Evolutionary conservation across 2,113 vertebrate species (phyloP).

Genomic region (Aplodontia rufa): DNA sequence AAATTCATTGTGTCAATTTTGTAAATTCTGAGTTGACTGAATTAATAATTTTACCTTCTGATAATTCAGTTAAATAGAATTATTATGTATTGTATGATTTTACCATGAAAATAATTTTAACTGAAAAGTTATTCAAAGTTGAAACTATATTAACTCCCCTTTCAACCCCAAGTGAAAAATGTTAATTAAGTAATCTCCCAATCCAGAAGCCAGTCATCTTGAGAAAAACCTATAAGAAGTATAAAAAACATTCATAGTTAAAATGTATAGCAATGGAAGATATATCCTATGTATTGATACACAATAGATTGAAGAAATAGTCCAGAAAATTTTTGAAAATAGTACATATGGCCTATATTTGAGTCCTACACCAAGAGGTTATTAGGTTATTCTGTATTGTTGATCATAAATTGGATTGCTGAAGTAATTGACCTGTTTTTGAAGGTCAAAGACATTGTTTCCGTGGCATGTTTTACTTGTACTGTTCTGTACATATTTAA

Average conservation of each 20-base stretch:
- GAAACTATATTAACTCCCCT: not conserved
- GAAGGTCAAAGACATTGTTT: constrained; percentile 67
- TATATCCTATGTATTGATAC: not conserved
- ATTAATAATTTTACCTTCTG: not conserved
- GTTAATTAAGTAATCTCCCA: not conserved
- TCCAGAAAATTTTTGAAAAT: not conserved
- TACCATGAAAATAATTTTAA: not conserved
- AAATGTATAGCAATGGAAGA: not conserved
- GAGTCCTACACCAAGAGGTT: not conserved
- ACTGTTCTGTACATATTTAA: constrained; percentile 45
- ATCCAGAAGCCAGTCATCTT: not conserved
- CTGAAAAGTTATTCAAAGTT: constrained; percentile 4
- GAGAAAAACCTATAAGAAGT: not conserved
- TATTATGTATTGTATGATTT: not conserved
- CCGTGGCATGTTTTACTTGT: constrained; percentile 52
- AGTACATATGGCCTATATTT: not conserved
- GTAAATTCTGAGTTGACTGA: not conserved
- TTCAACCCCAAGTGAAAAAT: not conserved
- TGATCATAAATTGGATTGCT: constrained; percentile 51
- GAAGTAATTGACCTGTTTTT: constrained; percentile 68
- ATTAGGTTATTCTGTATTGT: constrained; percentile 52
- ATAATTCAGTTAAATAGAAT: not conserved
- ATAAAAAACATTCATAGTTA: not conserved
- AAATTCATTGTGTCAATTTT: not conserved
- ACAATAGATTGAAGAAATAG: not conserved